Base-by-base conservation (phyloP, 2,113 vertebrate genomes). In the Scolopax mira region DNA sequence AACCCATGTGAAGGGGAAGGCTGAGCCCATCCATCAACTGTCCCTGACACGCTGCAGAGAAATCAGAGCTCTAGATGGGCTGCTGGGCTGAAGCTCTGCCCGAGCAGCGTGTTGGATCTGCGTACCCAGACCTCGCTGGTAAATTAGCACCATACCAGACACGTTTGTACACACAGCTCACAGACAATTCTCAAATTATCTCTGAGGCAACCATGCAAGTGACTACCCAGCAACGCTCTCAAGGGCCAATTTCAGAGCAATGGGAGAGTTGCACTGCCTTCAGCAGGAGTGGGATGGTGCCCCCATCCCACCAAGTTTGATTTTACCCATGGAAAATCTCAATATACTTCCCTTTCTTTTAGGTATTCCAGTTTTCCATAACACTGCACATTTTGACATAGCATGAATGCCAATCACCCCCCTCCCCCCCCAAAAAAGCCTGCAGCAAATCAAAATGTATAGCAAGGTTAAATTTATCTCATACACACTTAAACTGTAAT, bases 141-240 rank as follows among this genome's bases (percentile, higher is more conserved):
- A 64, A 89, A 92, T 83, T 57, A 92, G 67, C 72, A 83, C 58
- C 72, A 11, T 52, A 72, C 62, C 83, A 80, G 57, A 77, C 41
- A 49, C 1, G 0, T 61, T 44, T 72, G 58, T 70, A 79, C 35
- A 6, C 52, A 3, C 3, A 18, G 62, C 55, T 83, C 89, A 83
- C 3, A 11, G 66, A 22, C 62, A 79, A 65, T 73, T 80, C 92
- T 75, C 67, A 83, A 55, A 83, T 83, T 79, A 75, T 55, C 74
- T 31, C 1, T 51, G 21, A 83, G 49, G 37, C 3, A 7, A 30
- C 79, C 49, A 4, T 4, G 37, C 41, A 77, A 79, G 52, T 61
- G 64, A 80, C 73, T 52, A 24, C n/a, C 27, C 77, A 86, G 51
- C 80, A 67, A 18, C 5, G 21, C 37, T 46, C 30, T 33, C 42